Base-by-base conservation (phyloP, 2,113 vertebrate genomes). In the Pituophis catenifer region DNA sequence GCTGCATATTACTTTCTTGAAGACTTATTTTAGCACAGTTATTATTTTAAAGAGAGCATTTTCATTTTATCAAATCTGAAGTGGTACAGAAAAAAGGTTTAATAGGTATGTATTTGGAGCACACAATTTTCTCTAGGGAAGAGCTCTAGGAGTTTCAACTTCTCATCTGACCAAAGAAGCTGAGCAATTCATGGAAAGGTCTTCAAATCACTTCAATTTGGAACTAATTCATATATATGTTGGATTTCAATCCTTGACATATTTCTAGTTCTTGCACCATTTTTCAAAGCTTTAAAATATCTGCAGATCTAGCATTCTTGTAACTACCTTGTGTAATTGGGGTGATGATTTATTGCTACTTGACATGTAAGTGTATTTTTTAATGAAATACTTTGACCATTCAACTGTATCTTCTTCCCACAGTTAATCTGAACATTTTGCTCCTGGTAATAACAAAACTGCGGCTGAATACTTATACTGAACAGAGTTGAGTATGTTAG, bases 281-380 rank as follows among this genome's bases (percentile, higher is more conserved):
- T 89, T 92, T 93, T 38, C 59, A 17, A 29, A 70, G 58, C 85
- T 38, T 23, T 1, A 44, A 89, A 38, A 13, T 88, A 88, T 88
- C 26, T 70, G 75, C 86, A 48, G 7, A 85, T 29, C 33, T 38
- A 75, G 88, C 91, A 13, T 5, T 70, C 0, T 5, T 9, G 88
- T 1, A 3, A 50, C 26, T 85, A 75, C 62, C 26, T 29, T 33
- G 52, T 33, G 7, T 52, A 59, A 93, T 29, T 91, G 90, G 65
- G 88, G 21, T 93, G 65, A 89, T 89, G 88, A 93, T 89, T 89
- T 85, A 89, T 93, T 89, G 38, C 88, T 58, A 57, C 54, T 48
- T 93, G 62, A 89, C 65, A 89, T 9, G 23, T 33, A 44, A 54
- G 62, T 75, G 9, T 10, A 17, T 26, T 53, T 65, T 26, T 29